Base-by-base conservation (phyloP, 2,888 invertebrate genomes). In the Buathra laborator region DNA sequence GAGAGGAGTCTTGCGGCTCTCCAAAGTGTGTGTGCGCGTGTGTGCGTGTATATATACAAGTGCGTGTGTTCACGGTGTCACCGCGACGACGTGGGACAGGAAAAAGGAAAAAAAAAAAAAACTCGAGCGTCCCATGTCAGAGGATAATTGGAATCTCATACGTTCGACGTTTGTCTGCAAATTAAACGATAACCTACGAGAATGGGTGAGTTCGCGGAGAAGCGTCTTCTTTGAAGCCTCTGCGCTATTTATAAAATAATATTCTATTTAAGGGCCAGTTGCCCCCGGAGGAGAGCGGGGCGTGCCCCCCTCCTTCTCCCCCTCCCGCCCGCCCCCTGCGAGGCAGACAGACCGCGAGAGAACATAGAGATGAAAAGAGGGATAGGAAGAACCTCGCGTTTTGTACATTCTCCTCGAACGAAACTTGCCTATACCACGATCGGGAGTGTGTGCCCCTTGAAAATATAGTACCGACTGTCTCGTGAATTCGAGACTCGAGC, bases 221-320 rank as follows among this genome's bases (percentile, higher is more conserved):
- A 19, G 44, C 84, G 74, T 74, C 59, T 37, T 37, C 64, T 59
- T 37, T 66, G 29, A 59, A 67, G 24, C 66, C 72, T 44, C 68
- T 14, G 29, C n/a, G 48, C 48, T 89, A 90, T 90, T 90, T 90
- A 90, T 89, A 90, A 89, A 37, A 89, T 89, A 85, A 86, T 87
- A 85, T 87, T 89, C 87, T 88, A 88, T 89, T 89, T 88, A 87
- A 87, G 88, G 88, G 84, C 67, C 76, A 66, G 72, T 56, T 48
- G 64, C 48, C 32, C 62, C 74, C 74, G 74, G 19, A 29, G 66
- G 66, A 51, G 66, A 72, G 64, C 81, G 87, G 86, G 86, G 84
- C 84, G 86, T 81, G 44, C 66, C 56, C 66, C 71, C 14, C 32
- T 62, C 67, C 24, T 29, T n/a, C 56, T 44, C 16, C 59, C 12